A percentile compares a stretch with the other conserved stretches of the same genome.
Evolutionary conservation across 2,888 invertebrate species (phyloP).

Genomic region (Hypsopygia costalis): DNA sequence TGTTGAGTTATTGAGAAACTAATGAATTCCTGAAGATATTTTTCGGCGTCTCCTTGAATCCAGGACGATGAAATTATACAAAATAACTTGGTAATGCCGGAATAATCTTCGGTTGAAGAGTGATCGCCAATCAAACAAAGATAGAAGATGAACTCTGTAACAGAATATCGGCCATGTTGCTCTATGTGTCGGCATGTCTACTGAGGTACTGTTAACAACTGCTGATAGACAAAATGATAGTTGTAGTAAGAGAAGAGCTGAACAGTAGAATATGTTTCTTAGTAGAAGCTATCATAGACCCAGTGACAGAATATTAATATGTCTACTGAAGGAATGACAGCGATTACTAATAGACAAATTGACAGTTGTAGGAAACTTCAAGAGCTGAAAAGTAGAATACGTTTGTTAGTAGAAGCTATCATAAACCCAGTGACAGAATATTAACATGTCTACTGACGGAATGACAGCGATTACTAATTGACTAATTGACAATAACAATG

Average conservation of each 20-base stretch:
- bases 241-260: no score
- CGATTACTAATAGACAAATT: constrained; percentile 18
- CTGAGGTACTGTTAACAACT: constrained; percentile 6
- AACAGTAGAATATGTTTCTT: constrained; percentile 1
- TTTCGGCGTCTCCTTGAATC: no score
- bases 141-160: no score
- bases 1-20: no score
- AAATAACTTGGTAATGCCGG: no score
- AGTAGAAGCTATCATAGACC: constrained; percentile 25
- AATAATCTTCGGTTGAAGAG: no score
- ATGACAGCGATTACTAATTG: constrained; percentile 16
- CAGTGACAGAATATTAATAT: constrained; percentile 29
- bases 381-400: not conserved
- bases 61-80: no score
- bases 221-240: not conserved
- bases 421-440: constrained; percentile 34
- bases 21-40: no score
- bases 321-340: constrained; percentile 23
- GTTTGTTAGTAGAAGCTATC: constrained; percentile 19
- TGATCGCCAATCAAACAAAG: no score
- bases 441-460: constrained; percentile 20
- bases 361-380: no score
- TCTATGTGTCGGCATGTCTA: not conserved
- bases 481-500: constrained; percentile 16
- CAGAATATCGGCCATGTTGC: no score